phyloP scores from a whole-genome alignment of 2,113 vertebrate genomes.

The Elaphurus davidianus region DNA sequence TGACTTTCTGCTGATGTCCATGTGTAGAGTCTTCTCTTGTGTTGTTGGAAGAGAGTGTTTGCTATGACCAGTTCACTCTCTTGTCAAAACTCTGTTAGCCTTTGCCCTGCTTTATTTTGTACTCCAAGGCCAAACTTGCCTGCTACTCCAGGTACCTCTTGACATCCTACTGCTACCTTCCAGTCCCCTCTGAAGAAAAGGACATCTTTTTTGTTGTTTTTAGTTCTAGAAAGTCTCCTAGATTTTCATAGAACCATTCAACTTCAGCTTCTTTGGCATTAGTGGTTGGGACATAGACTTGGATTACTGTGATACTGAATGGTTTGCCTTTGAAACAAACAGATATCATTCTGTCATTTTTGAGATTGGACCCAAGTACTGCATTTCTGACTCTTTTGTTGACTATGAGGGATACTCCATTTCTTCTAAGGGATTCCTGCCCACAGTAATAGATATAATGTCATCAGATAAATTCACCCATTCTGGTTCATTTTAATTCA shows the following conservation, averaged over 20 bases:
- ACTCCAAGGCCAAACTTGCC: neutral
- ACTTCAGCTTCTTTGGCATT: neutral
- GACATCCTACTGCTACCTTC: neutral
- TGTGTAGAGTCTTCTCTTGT: neutral
- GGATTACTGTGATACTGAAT: neutral
- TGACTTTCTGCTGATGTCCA: neutral
- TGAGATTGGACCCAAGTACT: neutral
- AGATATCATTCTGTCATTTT: neutral
- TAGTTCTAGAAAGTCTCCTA: neutral
- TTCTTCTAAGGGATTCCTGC: neutral
- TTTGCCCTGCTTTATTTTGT: neutral
- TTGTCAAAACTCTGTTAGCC: neutral
- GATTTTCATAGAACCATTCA: neutral
- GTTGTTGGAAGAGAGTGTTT: neutral
- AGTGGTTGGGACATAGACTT: neutral
- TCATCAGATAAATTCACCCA: neutral
- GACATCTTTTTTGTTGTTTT: neutral
- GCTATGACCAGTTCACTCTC: neutral
- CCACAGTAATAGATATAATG: neutral
- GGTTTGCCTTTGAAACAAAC: neutral
- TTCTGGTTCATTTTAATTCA: neutral
- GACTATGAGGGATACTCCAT: neutral
- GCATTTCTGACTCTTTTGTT: neutral
- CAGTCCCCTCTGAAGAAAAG: neutral
- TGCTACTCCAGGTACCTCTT: neutral